Base-by-base conservation (phyloP, 2,888 invertebrate species). In the Conomelus anceps region DNA sequence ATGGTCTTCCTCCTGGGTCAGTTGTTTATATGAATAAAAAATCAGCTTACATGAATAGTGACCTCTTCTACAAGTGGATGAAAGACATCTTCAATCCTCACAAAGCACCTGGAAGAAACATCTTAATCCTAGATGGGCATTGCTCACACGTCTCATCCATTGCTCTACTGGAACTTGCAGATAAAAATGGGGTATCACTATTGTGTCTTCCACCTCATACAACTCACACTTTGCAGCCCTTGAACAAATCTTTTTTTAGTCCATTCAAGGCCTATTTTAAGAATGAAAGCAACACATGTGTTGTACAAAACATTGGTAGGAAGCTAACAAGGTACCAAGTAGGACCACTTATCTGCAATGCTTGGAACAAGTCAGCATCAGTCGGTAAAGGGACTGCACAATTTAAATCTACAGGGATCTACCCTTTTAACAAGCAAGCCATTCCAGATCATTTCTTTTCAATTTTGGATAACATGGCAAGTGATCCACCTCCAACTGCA, bases 41-140 rank as follows among this genome's bases (percentile, higher is more conserved):
- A 23, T 24, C 23, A 1, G 24, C 87, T 4, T 87, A 87, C 26
- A 24, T 87, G 11, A 23, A 87, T 3, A 13, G 7, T 24, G 87
- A 23, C 87, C 23, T 24, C 13, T 87, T 88, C 24, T 23, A 9
- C 22, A 88, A 88, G 63, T 88, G 23, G 88, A 11, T 84, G 6
- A 63, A 88, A 22, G 11, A 88, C 11, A 7, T 22, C 11, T 88
- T 63, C 23, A 3, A 17, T 6, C 84, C 41, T 22, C 63, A 84
- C 3, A 88, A 22, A 84, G 88, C 84, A n/a, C n/a, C n/a, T n/a
- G n/a, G n/a, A n/a, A n/a, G n/a, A n/a, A n/a, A n/a, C 24, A 84
- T 88, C 20, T 84, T 88, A 84, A 88, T 88, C 4, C 24, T 88
- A 88, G 88, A 88, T 84, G 88, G 88, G 3, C 87, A 87, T 20